Percentiles rank a stretch among this genome's conserved stretches.
Conservation (phyloP, 2,113 vertebrate genomes). For the Lanius ludovicianus region DNA sequence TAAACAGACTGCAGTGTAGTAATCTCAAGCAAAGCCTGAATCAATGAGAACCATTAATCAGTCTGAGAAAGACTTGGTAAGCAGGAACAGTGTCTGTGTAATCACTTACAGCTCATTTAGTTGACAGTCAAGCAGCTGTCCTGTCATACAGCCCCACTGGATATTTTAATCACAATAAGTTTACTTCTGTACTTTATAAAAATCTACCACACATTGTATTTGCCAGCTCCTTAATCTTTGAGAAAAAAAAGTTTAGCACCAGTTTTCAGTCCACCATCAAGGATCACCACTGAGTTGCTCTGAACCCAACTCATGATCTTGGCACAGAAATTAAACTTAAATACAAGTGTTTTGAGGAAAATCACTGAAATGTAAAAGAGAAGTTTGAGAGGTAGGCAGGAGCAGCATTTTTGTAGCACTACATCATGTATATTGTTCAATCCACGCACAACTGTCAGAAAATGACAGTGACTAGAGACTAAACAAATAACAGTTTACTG, state of each 20-base stretch:
- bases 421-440: background rate
- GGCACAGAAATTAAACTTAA: background rate
- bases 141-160: background rate
- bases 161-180: background rate
- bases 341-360: background rate
- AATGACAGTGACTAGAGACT: background rate
- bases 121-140: conserved; percentile 33
- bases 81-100: background rate
- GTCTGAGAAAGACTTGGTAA: background rate
- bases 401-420: background rate
- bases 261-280: background rate
- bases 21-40: background rate
- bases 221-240: background rate
- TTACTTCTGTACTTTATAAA: background rate
- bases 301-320: background rate
- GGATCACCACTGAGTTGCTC: background rate
- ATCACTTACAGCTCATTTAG: conserved; percentile 47
- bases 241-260: background rate
- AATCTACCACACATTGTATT: accelerated
- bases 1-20: background rate
- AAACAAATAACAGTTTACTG: background rate
- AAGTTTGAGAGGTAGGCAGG: background rate
- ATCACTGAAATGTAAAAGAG: background rate
- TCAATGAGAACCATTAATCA: conserved; percentile 27
- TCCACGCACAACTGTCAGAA: background rate